Evolutionary conservation across 2,797 vertebrate species (phyloP), one percentile per base, ranked within the genome.

Genomic region (Anguilla pacifica): DNA sequence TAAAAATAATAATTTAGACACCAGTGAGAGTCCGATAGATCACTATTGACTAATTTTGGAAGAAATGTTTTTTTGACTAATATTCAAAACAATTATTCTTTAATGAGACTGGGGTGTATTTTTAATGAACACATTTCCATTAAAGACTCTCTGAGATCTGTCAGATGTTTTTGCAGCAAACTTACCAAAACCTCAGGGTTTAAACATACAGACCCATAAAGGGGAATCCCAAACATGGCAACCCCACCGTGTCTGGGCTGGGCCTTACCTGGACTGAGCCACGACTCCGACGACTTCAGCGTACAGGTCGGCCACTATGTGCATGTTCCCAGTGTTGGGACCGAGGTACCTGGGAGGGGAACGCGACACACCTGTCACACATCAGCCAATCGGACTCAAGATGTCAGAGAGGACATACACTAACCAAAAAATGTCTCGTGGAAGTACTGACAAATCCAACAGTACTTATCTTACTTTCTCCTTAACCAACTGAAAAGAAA

Each of bases 241-340:
- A 35, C 70, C 7, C 7, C 28, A 70, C 67, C n/a, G 2, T 28
- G 67, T 5, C 67, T 6, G 15, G 31, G 81, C 81, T 53, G 81
- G 22, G 6, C 92, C 97, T 97, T 96, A 99, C 99, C 98, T 99
- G 90, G 98, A 98, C 95, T 99, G 98, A 85, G 99, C 98, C 89
- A 99, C 93, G 39, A 99, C 98, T 72, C 98, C 99, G 85, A 98
- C 97, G 79, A 99, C 99, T 94, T 99, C 99, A 83, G 99, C 99
- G 83, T 99, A 99, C 64, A 99, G 96, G 93, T 99, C 98, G 1
- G 98, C 98, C 92, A 99, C 98, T 46, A 99, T 99, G 94, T 99
- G 99, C 99, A 99, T 99, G 93, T 99, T 99, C 92, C 97, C 97
- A 92, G 98, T 99, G 96, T 99, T 99, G 89, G 99, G 99, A 92